Evolutionary conservation across 2,113 vertebrate species (phyloP).

Genomic region (Triplophysa siluroides): DNA sequence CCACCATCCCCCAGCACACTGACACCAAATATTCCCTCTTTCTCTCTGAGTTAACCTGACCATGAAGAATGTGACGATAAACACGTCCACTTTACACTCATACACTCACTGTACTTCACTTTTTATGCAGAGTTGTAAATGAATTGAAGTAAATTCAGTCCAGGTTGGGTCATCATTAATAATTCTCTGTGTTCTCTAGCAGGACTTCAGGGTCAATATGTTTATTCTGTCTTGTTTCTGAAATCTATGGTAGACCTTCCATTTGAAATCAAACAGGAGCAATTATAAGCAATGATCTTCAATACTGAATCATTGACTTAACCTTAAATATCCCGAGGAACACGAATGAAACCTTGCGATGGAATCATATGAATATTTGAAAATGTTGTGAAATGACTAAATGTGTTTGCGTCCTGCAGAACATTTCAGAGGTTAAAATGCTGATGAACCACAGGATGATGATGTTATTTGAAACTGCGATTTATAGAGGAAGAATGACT

Average conservation of each 20-base stretch:
- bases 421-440: not conserved
- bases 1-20: slow-evolving; percentile 1
- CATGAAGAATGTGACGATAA: not conserved
- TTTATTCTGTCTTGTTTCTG: not conserved
- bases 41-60: not conserved
- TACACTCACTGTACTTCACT: not conserved
- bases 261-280: not conserved
- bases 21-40: slow-evolving; percentile 8
- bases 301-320: not conserved
- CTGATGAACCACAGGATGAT: too few species aligned
- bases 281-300: not conserved
- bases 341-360: not conserved
- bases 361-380: not conserved
- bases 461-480: too few species aligned
- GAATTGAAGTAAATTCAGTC: not conserved
- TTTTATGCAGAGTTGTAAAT: not conserved
- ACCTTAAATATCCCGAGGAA: not conserved
- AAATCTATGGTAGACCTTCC: not conserved
- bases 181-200: slow-evolving; percentile 24
- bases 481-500: too few species aligned
- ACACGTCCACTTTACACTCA: not conserved
- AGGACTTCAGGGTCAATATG: not conserved
- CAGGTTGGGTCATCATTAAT: slow-evolving; percentile 14
- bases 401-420: not conserved
- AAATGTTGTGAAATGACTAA: not conserved